Base-by-base conservation (phyloP, 1,140 invertebrate genomes). In the Hypsibius dujardini region DNA sequence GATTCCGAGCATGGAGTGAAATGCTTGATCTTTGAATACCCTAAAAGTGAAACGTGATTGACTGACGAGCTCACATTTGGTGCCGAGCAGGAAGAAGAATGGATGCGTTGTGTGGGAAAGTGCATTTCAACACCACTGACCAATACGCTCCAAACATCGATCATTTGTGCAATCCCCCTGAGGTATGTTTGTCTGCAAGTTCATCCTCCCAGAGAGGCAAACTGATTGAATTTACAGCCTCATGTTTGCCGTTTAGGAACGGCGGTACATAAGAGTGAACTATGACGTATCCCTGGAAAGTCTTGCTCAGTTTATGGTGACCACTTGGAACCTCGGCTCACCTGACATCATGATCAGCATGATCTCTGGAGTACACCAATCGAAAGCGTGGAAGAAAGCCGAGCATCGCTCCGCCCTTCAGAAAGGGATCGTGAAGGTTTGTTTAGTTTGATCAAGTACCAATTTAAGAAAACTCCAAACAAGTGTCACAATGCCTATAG, bases 331-430 rank as follows among this genome's bases (percentile, higher is more conserved):
- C 2, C 75, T 75, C 67, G 71, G 75, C 2, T 75, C 73, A 70
- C 77, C 77, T 1, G 76, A 77, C 67, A 75, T 78, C 59, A 74
- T 78, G 1, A 69, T 78, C 12, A 75, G 75, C 42, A 74, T 78
- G 56, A 76, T 78, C 3, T 75, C 75, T 1, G 74, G 73, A 47
- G 74, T 72, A 3, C 73, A 75, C 45, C 75, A 77, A 71, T 77
- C 75, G 70, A 75, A 75, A 72, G 72, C 73, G n/a, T 77, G 75
- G 75, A 75, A 74, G 45, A 77, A 75, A 47, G 70, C 73, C 2
- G 73, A 73, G 72, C 71, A 75, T 1, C 72, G 74, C 42, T 75
- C 77, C 67, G 75, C 77, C 46, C 76, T 78, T 71, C 76, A 77
- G 71, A 75, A 74, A 47, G 77, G 76, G 15, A 74, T 78, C 12